Base-by-base conservation (phyloP, 30 jellyfish, hydroid and myxozoan species). In the Cassiopea xamachana region DNA sequence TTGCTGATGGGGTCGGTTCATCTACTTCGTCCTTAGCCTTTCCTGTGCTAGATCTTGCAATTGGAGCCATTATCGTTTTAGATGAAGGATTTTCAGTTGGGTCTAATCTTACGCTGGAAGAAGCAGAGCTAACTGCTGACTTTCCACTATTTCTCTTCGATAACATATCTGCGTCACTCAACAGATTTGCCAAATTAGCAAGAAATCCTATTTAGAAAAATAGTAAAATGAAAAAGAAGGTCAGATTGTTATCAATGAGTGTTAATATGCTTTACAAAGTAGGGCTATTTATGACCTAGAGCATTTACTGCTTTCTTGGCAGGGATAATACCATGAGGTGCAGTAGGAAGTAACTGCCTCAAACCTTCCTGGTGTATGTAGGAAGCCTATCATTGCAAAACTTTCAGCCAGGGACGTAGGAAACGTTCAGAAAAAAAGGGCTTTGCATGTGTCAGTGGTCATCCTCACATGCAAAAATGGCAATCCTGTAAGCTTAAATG, bases 121-220 rank as follows among this genome's bases (percentile, higher is more conserved):
- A 82, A 27, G 58, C 60, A 48, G 77, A 89, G 15, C 73, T 61
- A 43, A 92, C 76, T 43, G 98, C 84, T 39, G 93, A 75, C 75
- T 87, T 85, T 18, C 90, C 88, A 17, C 48, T 49, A 51, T 59
- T 75, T 59, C 82, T 82, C 82, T 70, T 86, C 55, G 99, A 87
- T 75, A 95, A 46, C 77, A 67, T 62, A 60, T 95, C 99, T 39
- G 99, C 99, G 61, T 95, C 99, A 69, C 81, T 95, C 64, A 95
- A 91, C 69, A 95, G 73, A 60, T 87, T 88, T 14, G 99, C 99
- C 61, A 95, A 94, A 64, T 92, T 95, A 48, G 99, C 98, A 10
- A 95, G 90, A 85, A 95, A 95, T 6, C 99, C 99, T 95, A 73
- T 46, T 60, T 17, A 18, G 47, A 12, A 60, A 48, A 48, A 7